Base-by-base conservation (phyloP, 2,113 vertebrate genomes). In the Siniperca chuatsi region DNA sequence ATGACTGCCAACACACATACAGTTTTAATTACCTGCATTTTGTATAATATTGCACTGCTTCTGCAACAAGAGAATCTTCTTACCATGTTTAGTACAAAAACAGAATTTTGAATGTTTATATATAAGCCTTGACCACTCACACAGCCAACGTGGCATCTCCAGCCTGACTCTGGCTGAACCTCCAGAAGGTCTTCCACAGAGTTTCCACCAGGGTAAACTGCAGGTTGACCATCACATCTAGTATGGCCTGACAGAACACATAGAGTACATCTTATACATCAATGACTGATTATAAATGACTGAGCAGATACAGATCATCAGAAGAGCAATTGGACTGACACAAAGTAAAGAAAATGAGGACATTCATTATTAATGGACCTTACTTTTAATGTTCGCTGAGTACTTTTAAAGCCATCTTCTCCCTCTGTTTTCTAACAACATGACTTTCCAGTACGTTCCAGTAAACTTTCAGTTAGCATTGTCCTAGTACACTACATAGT, bases 161-260 rank as follows among this genome's bases (percentile, higher is more conserved):
- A 76, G 95, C 89, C 93, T 97, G 97, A 90, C 90, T 96, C 90
- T 97, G 96, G 90, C 96, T 97, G 92, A 97, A 97, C 92, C 97
- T 96, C 97, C 97, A 98, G 94, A 98, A 98, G 18, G 96, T 98
- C 89, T 98, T 98, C 97, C 97, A 98, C 52, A 98, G 94, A 0
- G 97, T 98, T 92, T 98, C 97, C 84, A 98, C 97, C 90, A 98
- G 93, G 0, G 97, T 97, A 86, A 98, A 98, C 95, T 98, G 97
- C 82, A 98, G 95, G 92, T 98, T 98, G 78, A 98, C 96, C 96
- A 98, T 97, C 92, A 98, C 97, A 2, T 98, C 97, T 52, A 98
- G 94, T 33, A 98, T 98, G 62, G 97, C 97, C 97, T 98, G 77
- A 81, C 16, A 84, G 20, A 76, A 81, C 4, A 79, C 23, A 81